Conservation (phyloP, 1,140 invertebrate species). For the Heliconius nattereri region DNA sequence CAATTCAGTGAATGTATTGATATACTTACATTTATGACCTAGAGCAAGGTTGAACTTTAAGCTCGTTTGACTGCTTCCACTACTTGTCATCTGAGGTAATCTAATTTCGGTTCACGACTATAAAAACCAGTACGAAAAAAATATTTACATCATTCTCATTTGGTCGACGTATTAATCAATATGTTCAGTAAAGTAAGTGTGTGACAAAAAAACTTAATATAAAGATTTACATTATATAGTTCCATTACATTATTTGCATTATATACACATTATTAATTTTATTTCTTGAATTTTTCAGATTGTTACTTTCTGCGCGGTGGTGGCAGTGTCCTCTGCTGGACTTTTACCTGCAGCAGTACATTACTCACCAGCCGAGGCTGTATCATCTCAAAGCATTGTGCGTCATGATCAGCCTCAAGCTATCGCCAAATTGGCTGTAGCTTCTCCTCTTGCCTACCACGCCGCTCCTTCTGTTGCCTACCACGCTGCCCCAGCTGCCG, state of each 20-base stretch:
- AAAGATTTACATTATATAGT: neutral
- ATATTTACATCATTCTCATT: conserved; percentile 32
- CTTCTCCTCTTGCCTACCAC: conserved; percentile 46
- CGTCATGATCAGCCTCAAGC: conserved; percentile 57
- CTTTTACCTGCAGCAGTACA: conserved; percentile 53
- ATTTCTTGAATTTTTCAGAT: conserved; percentile 47
- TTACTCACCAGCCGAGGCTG: conserved; percentile 57
- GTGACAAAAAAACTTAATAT: conserved; percentile 8
- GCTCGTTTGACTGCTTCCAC: conserved; percentile 39
- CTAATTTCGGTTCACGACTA: conserved; percentile 33
- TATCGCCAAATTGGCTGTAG: conserved; percentile 45
- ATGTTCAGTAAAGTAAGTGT: conserved; percentile 46
- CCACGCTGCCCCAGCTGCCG: conserved; percentile 41
- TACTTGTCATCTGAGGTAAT: conserved; percentile 40
- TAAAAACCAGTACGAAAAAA: conserved; percentile 34
- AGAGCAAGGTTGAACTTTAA: conserved; percentile 40
- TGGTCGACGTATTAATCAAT: conserved; percentile 30
- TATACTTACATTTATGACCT: conserved; percentile 40
- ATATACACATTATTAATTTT: neutral
- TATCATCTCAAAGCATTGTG: conserved; percentile 69
- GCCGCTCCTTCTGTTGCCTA: conserved; percentile 53
- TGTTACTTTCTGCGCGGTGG: conserved; percentile 54
- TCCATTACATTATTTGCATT: neutral
- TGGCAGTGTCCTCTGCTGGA: conserved; percentile 57
- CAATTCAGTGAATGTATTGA: conserved; percentile 39